Conservation (phyloP, 2,888 invertebrate genomes). For the Dexiosoma caninum region DNA sequence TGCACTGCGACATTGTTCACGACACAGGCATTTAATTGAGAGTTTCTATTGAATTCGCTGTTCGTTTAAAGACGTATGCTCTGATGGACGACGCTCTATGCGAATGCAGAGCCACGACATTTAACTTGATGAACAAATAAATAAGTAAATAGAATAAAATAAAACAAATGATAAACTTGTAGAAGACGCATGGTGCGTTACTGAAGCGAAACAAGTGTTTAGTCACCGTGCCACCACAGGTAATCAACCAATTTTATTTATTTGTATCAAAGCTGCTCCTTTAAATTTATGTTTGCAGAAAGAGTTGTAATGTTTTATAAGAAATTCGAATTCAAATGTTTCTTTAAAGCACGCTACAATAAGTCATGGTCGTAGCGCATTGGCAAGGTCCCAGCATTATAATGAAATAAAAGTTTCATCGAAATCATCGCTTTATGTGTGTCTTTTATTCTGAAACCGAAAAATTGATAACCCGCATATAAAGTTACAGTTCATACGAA, state of each 20-base stretch:
- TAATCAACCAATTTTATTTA: slow-evolving; percentile 53
- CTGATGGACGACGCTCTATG: slow-evolving; percentile 20
- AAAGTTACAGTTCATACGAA: too few species aligned
- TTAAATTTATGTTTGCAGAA: slow-evolving; percentile 52
- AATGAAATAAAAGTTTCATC: too few species aligned
- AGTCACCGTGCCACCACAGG: slow-evolving; percentile 71
- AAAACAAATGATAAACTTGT: neutral
- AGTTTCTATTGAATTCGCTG: slow-evolving; percentile 40
- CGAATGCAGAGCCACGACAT: slow-evolving; percentile 9
- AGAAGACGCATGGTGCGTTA: slow-evolving; percentile 71
- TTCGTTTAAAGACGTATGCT: slow-evolving; percentile 21
- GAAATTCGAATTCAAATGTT: slow-evolving; percentile 51
- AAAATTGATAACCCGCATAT: too few species aligned
- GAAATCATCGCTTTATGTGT: too few species aligned
- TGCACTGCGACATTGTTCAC: slow-evolving; percentile 43
- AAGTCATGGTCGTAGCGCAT: too few species aligned
- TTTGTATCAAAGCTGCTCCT: slow-evolving; percentile 63
- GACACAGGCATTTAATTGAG: slow-evolving; percentile 61
- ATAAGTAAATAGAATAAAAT: neutral
- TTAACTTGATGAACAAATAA: neutral
- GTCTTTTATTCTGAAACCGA: too few species aligned
- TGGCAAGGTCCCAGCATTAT: too few species aligned
- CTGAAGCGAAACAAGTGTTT: slow-evolving; percentile 78
- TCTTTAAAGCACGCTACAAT: slow-evolving; percentile 33
- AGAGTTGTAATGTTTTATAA: slow-evolving; percentile 18